phyloP scores from a whole-genome alignment of 1,140 invertebrate genomes.

The Aricia agestis region DNA sequence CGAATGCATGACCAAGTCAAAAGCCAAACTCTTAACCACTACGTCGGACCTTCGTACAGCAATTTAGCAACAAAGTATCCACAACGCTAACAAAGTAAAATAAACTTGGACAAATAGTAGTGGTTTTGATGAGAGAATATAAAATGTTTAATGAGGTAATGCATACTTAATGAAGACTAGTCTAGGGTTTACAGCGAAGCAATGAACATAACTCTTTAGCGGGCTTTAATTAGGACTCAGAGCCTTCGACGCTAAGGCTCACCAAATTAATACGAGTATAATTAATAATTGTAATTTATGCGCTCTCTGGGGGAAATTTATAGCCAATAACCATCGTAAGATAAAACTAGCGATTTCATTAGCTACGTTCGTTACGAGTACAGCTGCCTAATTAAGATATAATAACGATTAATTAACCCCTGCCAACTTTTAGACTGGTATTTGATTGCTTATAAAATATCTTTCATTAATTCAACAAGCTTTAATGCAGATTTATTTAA shows the following conservation, averaged over 20 bases:
- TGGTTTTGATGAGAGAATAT: conserved; percentile 3
- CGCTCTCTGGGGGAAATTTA: neutral
- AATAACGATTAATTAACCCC: neutral
- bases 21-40: no score
- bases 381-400: neutral
- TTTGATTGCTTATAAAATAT: neutral
- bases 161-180: conserved; percentile 25
- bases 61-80: neutral
- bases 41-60: neutral
- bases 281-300: conserved; percentile 12
- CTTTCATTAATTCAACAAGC: neutral
- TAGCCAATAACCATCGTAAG: conserved; percentile 5
- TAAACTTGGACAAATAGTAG: neutral
- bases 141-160: conserved; percentile 18
- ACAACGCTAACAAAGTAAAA: conserved; percentile 3
- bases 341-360: neutral
- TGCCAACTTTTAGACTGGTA: neutral
- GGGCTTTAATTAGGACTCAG: conserved; percentile 35
- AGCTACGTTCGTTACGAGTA: neutral
- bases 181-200: conserved; percentile 23
- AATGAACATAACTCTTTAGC: conserved; percentile 30
- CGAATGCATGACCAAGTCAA: no score
- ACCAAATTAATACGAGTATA: conserved; percentile 13
- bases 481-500: no score
- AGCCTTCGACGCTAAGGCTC: neutral